phyloP scores from a whole-genome alignment of 2,888 invertebrate species.

The Cerastis leucographa region DNA sequence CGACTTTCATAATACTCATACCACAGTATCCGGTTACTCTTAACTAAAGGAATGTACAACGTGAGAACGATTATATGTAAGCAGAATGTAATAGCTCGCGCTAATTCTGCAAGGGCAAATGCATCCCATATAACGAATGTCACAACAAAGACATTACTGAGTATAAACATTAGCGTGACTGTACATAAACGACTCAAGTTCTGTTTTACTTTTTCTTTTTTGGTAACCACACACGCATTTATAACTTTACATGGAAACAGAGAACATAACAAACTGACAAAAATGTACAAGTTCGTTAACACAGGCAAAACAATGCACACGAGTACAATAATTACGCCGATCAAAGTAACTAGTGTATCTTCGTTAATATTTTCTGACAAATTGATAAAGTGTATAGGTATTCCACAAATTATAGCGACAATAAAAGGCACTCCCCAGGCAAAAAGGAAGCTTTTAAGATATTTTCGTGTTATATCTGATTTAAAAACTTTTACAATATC shows the following conservation, averaged over 20 bases:
- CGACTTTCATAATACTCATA: constrained; percentile 27
- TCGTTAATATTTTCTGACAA: not conserved
- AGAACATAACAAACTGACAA: constrained; percentile 16
- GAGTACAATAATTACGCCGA: constrained; percentile 6
- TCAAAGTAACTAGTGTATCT: not conserved
- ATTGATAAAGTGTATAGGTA: not conserved
- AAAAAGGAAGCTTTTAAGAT: constrained; percentile 45
- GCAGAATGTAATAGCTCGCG: constrained; percentile 14
- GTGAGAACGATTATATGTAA: constrained; percentile 33
- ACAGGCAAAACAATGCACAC: constrained; percentile 13
- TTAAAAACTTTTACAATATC: constrained; percentile 47
- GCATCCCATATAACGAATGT: constrained; percentile 38
- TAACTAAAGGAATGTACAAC: constrained; percentile 34
- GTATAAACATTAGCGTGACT: constrained; percentile 16
- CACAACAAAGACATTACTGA: constrained; percentile 31
- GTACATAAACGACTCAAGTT: constrained; percentile 44
- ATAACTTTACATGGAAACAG: constrained; percentile 21
- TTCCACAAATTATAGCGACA: not conserved
- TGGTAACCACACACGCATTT: not conserved
- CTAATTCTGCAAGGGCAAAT: not conserved
- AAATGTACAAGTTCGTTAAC: constrained; percentile 20
- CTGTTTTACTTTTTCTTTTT: constrained; percentile 21
- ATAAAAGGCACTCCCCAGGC: constrained; percentile 36
- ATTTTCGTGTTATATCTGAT: constrained; percentile 20
- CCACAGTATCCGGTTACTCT: constrained; percentile 38